phyloP scores from a whole-genome alignment of 1,140 invertebrate species.

The Trichonephila clavipes region DNA sequence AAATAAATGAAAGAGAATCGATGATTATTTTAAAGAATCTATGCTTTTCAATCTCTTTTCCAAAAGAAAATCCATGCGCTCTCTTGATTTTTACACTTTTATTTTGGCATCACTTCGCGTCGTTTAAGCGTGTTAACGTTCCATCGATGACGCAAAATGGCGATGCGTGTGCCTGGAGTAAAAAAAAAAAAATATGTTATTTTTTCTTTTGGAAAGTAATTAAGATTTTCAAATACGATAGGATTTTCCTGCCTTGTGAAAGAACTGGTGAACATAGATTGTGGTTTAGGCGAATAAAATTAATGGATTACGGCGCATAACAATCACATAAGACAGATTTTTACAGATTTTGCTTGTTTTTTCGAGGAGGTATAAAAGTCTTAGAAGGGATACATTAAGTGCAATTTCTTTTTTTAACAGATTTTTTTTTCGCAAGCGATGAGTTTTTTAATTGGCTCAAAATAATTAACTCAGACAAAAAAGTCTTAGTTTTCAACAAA shows the following conservation, averaged over 20 bases:
- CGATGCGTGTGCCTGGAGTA: background rate
- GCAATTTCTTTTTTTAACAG: background rate
- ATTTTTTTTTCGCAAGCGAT: too few relatives aligned
- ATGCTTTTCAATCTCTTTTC: constrained; percentile 47
- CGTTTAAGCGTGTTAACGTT: constrained; percentile 32
- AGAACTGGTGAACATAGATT: constrained; percentile 39
- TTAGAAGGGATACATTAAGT: background rate
- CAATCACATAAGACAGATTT: constrained; percentile 35
- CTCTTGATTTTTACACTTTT: constrained; percentile 10
- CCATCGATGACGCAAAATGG: background rate
- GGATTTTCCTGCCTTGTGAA: constrained; percentile 30
- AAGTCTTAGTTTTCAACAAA: too few relatives aligned
- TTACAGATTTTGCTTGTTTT: constrained; percentile 10
- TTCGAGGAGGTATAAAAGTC: background rate
- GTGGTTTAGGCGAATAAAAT: constrained; percentile 16
- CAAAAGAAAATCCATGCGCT: constrained; percentile 1
- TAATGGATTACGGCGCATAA: constrained; percentile 21
- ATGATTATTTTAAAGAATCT: constrained; percentile 58
- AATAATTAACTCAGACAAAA: too few relatives aligned
- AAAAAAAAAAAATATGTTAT: background rate
- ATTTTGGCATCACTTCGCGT: constrained; percentile 23
- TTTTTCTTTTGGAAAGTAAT: constrained; percentile 32
- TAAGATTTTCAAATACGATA: constrained; percentile 53
- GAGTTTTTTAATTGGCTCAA: too few relatives aligned
- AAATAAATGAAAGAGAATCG: constrained; percentile 41